Evolutionary conservation across 2,113 vertebrate species (phyloP).

Genomic region (Podarcis cretensis): DNA sequence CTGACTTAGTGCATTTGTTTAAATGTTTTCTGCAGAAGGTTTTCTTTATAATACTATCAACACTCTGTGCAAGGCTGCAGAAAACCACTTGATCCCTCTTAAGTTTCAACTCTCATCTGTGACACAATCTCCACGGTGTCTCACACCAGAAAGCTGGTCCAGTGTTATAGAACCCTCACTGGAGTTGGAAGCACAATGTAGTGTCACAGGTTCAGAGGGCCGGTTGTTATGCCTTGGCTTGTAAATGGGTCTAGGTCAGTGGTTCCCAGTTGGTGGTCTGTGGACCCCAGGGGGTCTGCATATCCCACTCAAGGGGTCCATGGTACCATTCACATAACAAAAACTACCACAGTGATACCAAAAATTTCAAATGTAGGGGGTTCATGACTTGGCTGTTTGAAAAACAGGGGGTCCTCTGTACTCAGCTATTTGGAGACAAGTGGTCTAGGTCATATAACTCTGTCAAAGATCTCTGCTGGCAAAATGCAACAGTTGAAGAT

Average conservation of each 20-base stretch:
- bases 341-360: too few relatives aligned
- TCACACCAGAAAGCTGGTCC: neutral
- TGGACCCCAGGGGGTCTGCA: too few relatives aligned
- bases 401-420: too few relatives aligned
- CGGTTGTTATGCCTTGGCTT: neutral
- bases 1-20: neutral
- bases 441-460: neutral
- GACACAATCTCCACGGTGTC: neutral
- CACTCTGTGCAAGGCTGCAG: neutral
- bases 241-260: neutral
- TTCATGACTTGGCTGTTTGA: too few relatives aligned
- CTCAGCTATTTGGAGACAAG: too few relatives aligned
- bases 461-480: neutral
- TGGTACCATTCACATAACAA: too few relatives aligned
- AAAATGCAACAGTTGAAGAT: neutral
- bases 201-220: neutral
- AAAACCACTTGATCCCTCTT: neutral
- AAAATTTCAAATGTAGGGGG: too few relatives aligned
- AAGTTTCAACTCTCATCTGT: neutral
- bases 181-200: neutral
- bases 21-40: neutral
- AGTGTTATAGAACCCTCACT: neutral
- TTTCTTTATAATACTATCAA: neutral
- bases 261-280: too few relatives aligned
- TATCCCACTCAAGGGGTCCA: too few relatives aligned